Percentiles rank a stretch among this genome's conserved stretches.
Evolutionary conservation across 1,140 invertebrate genomes (phyloP).

Genomic region (Panagrolaimus sp.): DNA sequence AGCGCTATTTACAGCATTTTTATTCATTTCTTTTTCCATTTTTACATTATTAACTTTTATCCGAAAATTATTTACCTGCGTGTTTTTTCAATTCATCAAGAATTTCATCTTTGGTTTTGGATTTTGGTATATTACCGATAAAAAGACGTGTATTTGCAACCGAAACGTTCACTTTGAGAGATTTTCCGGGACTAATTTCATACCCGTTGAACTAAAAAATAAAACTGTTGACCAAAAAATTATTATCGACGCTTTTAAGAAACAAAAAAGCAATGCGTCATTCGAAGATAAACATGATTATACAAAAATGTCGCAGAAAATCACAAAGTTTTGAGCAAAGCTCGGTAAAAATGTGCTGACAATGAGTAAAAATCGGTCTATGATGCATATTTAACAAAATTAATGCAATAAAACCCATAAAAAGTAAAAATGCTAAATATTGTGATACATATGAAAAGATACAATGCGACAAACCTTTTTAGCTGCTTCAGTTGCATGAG

Average conservation of each 20-base stretch:
- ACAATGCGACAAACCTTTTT: conserved; percentile 73
- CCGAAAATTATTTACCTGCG: conserved; percentile 72
- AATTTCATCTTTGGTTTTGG: conserved; percentile 97
- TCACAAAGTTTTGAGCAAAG: conserved; percentile 16
- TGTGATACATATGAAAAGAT: conserved; percentile 16
- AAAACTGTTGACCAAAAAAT: not conserved
- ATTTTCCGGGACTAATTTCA: conserved; percentile 98
- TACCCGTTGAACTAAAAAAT: conserved; percentile 92
- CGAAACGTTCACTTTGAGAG: conserved; percentile 98
- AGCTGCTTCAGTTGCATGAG: conserved; percentile 84
- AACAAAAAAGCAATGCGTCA: conserved; percentile 17
- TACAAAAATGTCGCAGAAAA: conserved; percentile 18
- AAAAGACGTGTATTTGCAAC: conserved; percentile 99
- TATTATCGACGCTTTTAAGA: not conserved
- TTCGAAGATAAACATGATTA: not conserved
- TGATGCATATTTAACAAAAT: conserved; percentile 12
- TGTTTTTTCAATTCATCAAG: conserved; percentile 98
- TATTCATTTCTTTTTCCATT: too few relatives aligned
- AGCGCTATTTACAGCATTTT: too few relatives aligned
- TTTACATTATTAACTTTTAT: too few relatives aligned
- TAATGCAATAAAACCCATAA: conserved; percentile 7
- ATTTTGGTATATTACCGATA: conserved; percentile 99
- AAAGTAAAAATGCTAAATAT: conserved; percentile 22
- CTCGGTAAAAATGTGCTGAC: conserved; percentile 12
- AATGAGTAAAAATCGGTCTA: not conserved